Percentiles rank a stretch among this genome's conserved stretches.
These are phyloP conservation scores for Hypotaenidia philippensis DNA, from an alignment of 2,797 vertebrate genomes.

Conservation along the genomic window DNA sequence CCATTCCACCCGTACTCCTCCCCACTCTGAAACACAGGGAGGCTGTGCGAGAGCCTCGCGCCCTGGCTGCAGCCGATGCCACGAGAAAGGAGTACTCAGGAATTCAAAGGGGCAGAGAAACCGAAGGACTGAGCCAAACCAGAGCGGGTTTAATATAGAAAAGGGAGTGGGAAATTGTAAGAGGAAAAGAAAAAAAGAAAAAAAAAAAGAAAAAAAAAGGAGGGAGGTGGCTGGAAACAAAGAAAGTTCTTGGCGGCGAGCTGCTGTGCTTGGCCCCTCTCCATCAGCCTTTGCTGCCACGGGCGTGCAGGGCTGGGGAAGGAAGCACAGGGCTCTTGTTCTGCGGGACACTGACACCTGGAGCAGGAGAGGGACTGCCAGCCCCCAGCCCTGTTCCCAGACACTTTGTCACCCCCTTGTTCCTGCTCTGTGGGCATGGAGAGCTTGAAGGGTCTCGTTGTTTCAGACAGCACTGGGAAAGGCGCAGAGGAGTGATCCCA, in stretches of 20 bases:
- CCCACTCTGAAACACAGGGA: accelerated
- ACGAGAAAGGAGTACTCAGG: accelerated
- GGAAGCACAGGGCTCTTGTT: neutral
- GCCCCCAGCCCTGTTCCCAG: accelerated
- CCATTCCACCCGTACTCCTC: neutral
- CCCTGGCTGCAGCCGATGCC: accelerated
- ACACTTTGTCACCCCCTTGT: neutral
- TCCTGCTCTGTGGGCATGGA: neutral
- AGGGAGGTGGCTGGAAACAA: constrained; percentile 77
- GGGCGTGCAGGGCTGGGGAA: constrained; percentile 30
- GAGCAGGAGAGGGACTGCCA: neutral
- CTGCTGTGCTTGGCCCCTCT: constrained; percentile 67
- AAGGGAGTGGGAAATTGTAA: constrained; percentile 64
- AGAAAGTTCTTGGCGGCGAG: constrained; percentile 65
- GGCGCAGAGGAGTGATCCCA: accelerated
- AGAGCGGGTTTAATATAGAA: neutral
- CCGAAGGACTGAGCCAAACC: neutral
- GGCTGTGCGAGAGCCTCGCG: neutral
- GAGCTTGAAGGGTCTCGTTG: neutral
- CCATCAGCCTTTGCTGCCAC: constrained; percentile 27
- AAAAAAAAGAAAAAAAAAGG: neutral
- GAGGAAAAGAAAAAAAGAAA: constrained; percentile 30
- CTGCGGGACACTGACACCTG: accelerated
- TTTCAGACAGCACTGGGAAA: accelerated
- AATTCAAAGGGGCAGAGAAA: constrained; percentile 6